Evolutionary conservation across 2,113 vertebrate genomes (phyloP), one percentile per base, ranked within the genome.

Genomic region (Catharus minimus): DNA sequence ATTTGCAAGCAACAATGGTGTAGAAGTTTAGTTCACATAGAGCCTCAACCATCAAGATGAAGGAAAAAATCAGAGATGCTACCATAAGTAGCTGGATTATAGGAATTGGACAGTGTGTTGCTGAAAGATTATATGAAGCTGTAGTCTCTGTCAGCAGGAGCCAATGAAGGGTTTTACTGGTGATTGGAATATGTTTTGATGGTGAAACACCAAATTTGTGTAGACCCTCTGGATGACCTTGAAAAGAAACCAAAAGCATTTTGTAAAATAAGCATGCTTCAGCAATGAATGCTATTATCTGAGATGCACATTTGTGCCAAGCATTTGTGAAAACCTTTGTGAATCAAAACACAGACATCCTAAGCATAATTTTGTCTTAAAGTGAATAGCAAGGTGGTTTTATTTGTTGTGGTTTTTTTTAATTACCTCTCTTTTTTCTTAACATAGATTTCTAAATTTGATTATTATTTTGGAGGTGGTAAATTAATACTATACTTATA

Each of bases 371-470:
- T 75, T 84, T 82, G 7, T 10, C 13, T 62, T 75, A 47, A 66
- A 32, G 5, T 24, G 9, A 77, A 41, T 44, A 68, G 23, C 0
- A 0, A 47, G 3, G 1, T n/a, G 10, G 4, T 15, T 21, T 13
- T 15, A 7, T 0, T 5, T 64, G 28, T 46, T 36, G 53, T 6
- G 16, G 7, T 19, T 52, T 50, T 46, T 61, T 50, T 43, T 11
- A 55, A 38, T 50, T 58, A 5, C 2, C 2, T 69, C 2, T 38
- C 4, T 22, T 78, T 83, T 55, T 24, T 27, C 15, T 56, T 41
- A 72, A 76, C 53, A 7, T 15, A 14, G 43, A 36, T 75, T 76
- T 82, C 21, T 41, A 36, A 61, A 52, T 61, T 69, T 53, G 1
- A 11, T 91, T 2, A 38, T 55, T 72, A 39, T 76, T 76, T 79